These are phyloP conservation scores for Sphinx pinastri DNA, from an alignment of 2,888 invertebrate genomes.

Conservation along the genomic window DNA sequence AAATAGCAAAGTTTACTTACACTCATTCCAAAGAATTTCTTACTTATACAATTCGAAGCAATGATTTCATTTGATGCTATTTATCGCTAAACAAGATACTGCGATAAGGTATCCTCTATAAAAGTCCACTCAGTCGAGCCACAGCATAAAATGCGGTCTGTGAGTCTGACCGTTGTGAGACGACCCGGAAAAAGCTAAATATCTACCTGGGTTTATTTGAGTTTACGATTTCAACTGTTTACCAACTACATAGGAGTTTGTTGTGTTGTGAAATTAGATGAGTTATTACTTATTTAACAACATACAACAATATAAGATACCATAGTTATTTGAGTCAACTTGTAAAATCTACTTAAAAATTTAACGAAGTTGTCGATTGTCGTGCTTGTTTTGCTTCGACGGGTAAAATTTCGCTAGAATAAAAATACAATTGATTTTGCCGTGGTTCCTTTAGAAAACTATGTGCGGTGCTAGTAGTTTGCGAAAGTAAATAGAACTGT, in stretches of 20 bases:
- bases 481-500: constrained; percentile 54
- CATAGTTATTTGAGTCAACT: background rate
- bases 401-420: constrained; percentile 17
- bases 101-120: background rate
- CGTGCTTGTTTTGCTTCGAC: background rate
- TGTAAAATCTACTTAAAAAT: constrained; percentile 8
- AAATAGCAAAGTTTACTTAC: too few relatives aligned
- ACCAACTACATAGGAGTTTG: background rate
- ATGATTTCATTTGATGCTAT: background rate
- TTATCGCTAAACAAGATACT: constrained; percentile 1
- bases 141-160: constrained; percentile 11
- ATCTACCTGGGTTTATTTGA: constrained; percentile 20
- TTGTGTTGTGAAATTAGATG: background rate
- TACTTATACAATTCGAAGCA: background rate
- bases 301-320: too few relatives aligned
- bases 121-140: constrained; percentile 1
- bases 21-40: too few relatives aligned
- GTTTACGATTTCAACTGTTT: constrained; percentile 11
- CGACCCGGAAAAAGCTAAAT: constrained; percentile 26
- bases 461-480: constrained; percentile 41
- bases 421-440: constrained; percentile 31
- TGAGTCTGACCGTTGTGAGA: constrained; percentile 6
- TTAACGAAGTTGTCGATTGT: background rate
- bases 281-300: too few relatives aligned
- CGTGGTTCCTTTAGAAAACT: constrained; percentile 37